phyloP scores from a whole-genome alignment of 2,797 vertebrate genomes.

The Lycodopsis pacificus region DNA sequence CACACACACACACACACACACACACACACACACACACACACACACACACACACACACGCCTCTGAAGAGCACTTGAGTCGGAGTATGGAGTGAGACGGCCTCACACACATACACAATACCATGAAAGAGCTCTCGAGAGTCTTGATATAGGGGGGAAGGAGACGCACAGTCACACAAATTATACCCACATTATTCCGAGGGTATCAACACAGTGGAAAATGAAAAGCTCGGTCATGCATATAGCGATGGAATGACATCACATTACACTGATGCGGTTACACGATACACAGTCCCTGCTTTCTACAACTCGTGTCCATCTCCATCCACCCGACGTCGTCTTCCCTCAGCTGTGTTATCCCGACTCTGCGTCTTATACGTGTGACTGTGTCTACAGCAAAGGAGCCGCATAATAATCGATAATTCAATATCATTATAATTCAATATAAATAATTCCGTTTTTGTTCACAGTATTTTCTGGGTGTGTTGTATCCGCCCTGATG shows the following conservation, averaged over 20 bases:
- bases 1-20: constrained; percentile 29
- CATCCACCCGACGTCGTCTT: background rate
- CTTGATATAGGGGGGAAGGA: constrained; percentile 31
- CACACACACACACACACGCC: constrained; percentile 26
- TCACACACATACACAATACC: constrained; percentile 58
- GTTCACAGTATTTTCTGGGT: background rate
- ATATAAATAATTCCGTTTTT: background rate
- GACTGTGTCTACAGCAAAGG: background rate
- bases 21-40: constrained; percentile 21
- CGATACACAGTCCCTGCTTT: constrained; percentile 4
- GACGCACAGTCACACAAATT: constrained; percentile 42
- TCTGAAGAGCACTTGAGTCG: constrained; percentile 49
- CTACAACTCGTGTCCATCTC: constrained; percentile 6
- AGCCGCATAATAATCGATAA: background rate
- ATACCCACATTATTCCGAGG: constrained; percentile 36
- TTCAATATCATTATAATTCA: background rate
- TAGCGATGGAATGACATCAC: constrained; percentile 40
- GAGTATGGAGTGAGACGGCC: constrained; percentile 34
- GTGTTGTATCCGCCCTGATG: background rate
- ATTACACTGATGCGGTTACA: constrained; percentile 35
- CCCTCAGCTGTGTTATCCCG: constrained; percentile 4
- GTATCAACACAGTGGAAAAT: constrained; percentile 19
- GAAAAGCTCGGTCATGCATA: constrained; percentile 62
- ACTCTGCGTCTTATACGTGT: background rate
- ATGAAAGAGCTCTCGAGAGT: constrained; percentile 55